Conservation (phyloP, 2,888 invertebrate species). For the Anorthoa munda region DNA sequence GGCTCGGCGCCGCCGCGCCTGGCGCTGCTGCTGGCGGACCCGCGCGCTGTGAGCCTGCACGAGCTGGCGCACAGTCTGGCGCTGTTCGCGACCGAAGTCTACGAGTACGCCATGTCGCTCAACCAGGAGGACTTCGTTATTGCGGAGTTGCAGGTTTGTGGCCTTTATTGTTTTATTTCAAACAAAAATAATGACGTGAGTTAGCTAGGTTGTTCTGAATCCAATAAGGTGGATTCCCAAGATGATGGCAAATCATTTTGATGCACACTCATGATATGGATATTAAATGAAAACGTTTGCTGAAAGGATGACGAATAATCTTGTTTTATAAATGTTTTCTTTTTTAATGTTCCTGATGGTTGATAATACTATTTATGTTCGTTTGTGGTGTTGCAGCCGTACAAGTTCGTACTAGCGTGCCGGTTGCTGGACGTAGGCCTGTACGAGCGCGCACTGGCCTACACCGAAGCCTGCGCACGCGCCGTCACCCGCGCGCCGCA, state of each 20-base stretch:
- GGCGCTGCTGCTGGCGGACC: constrained; percentile 95
- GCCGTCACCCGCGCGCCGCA: constrained; percentile 92
- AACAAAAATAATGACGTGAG: no score
- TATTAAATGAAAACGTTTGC: no score
- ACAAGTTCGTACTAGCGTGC: constrained; percentile 95
- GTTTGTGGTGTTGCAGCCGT: constrained; percentile 89
- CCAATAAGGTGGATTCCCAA: no score
- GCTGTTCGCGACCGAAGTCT: constrained; percentile 98
- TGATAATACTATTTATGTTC: not conserved
- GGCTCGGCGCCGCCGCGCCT: constrained; percentile 90
- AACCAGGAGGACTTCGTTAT: constrained; percentile 94
- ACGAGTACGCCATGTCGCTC: constrained; percentile 97
- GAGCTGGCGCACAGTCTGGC: constrained; percentile 95
- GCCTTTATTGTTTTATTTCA: no score
- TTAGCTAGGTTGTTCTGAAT: no score
- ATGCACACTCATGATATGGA: no score
- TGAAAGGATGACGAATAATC: no score
- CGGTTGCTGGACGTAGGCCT: constrained; percentile 94
- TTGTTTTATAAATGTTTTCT: no score
- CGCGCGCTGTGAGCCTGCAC: constrained; percentile 91
- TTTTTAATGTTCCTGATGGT: not conserved
- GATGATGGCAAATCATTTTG: no score
- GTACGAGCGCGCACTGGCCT: constrained; percentile 95
- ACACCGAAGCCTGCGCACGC: constrained; percentile 95
- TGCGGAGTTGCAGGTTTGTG: constrained; percentile 92